These are phyloP conservation scores for Geodia barretti DNA, from an alignment of 37 sponge, comb jelly and placozoan genomes.

Conservation along the genomic window DNA sequence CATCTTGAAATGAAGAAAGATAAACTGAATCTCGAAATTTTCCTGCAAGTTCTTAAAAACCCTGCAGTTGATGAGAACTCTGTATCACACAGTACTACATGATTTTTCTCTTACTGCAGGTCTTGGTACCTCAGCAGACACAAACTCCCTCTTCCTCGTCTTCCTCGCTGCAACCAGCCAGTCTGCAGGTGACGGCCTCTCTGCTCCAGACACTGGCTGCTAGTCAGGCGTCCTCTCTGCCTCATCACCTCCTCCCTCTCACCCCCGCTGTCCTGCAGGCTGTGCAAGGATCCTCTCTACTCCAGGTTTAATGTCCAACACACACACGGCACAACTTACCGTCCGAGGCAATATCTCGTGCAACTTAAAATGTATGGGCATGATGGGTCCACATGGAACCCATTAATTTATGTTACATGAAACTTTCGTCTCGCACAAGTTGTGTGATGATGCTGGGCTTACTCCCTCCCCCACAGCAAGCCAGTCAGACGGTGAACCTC, in stretches of 20 bases:
- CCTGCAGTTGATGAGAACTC: no score
- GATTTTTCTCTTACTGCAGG: neutral
- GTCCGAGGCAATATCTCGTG: neutral
- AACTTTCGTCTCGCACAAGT: no score
- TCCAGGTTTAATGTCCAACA: no score
- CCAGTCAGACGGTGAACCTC: neutral
- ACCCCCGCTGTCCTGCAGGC: neutral
- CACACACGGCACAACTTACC: no score
- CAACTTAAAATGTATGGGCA: neutral
- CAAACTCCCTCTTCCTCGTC: neutral
- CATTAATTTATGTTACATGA: no score
- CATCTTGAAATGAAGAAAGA: no score
- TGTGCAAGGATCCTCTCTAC: neutral
- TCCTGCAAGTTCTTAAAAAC: no score
- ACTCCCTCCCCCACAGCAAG: neutral
- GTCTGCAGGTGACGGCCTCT: constrained; percentile 34
- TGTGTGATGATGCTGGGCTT: no score
- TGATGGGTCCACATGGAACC: no score
- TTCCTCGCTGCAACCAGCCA: constrained; percentile 19
- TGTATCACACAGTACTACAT: no score
- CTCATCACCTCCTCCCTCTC: neutral
- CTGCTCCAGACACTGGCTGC: constrained; percentile 6
- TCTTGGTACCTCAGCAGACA: neutral
- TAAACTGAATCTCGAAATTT: no score
- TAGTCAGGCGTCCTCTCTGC: neutral